Base-by-base conservation (phyloP, 2,797 vertebrate genomes). In the Intellagama lesueurii region DNA sequence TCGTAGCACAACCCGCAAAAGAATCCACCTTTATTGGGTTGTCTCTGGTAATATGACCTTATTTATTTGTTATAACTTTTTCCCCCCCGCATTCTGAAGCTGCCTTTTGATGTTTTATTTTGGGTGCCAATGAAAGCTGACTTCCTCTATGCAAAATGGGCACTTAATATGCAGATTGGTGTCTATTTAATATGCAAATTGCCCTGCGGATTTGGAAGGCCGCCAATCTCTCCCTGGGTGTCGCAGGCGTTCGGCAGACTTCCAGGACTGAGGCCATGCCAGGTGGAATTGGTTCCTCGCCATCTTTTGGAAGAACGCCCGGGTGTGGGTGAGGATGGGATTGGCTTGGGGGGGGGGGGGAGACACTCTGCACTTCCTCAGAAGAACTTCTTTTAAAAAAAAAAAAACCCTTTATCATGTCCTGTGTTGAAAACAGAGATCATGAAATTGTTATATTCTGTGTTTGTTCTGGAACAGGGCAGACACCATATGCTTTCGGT, bases 101-200 rank as follows among this genome's bases (percentile, higher is more conserved):
- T 60, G 49, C 30, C 77, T 80, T 76, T 80, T 49, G 56, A 1
- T 19, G 66, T 44, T 83, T 92, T 92, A 69, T 91, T 90, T 86
- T 92, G 40, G 86, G 70, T 0, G 4, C 68, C 86, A 72, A 47
- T 40, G 7, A 24, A 69, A 8, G 89, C 73, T n/a, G 40, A 87
- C 83, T 88, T 91, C 92, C 91, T 92, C 30, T 44, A 47, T 89
- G 86, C 89, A 94, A 90, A 91, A 88, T 24, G 76, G 14, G 0
- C 64, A 80, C 91, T 93, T 89, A 87, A 89, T 93, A 95, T 92
- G 90, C 93, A 94, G 85, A 95, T 94, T 83, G 92, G 91, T 0
- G 4, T 1, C 83, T 87, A 82, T 87, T 94, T 93, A 94, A 94
- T 93, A 95, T 93, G 94, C 94, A 95, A 94, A 95, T 90, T 40